Conservation (phyloP, 2,113 vertebrate species). For the Axis porcinus region DNA sequence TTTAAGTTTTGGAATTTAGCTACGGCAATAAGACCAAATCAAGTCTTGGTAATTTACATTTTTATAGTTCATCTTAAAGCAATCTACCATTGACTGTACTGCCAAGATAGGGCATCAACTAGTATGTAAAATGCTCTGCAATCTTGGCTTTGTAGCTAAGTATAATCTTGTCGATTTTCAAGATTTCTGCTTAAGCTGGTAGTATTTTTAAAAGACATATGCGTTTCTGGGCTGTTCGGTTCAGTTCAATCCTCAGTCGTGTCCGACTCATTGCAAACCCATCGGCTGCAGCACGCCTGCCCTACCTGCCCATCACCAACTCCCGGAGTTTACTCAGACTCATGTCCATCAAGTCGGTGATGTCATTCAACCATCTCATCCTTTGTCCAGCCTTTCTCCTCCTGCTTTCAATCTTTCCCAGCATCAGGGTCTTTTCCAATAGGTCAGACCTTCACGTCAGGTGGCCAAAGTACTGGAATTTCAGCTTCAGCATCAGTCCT, state of each 20-base stretch:
- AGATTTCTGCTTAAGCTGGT: slow-evolving; percentile 24
- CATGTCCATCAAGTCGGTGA: background rate
- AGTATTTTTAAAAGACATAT: slow-evolving; percentile 21
- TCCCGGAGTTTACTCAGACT: background rate
- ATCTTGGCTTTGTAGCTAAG: slow-evolving; percentile 57
- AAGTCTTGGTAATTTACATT: slow-evolving; percentile 76
- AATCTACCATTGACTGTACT: slow-evolving; percentile 73
- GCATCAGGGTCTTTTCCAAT: background rate
- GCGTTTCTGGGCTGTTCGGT: background rate
- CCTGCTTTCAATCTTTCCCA: background rate
- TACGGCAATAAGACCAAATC: slow-evolving; percentile 77
- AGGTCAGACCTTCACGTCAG: background rate
- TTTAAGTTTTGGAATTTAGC: slow-evolving; percentile 76
- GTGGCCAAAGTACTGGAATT: background rate
- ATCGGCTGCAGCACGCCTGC: background rate
- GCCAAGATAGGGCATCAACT: slow-evolving; percentile 67
- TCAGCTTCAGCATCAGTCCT: background rate
- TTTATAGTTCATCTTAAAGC: slow-evolving; percentile 79
- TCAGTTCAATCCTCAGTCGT: background rate
- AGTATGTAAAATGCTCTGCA: slow-evolving; percentile 57
- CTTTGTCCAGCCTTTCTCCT: background rate
- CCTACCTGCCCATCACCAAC: background rate
- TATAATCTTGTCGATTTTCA: background rate
- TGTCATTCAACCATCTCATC: background rate
- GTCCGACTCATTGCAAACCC: rapidly evolving